Evolutionary conservation across 2,888 invertebrate species (phyloP), one percentile per base, ranked within the genome.

Genomic region (Ormyrus labotus): DNA sequence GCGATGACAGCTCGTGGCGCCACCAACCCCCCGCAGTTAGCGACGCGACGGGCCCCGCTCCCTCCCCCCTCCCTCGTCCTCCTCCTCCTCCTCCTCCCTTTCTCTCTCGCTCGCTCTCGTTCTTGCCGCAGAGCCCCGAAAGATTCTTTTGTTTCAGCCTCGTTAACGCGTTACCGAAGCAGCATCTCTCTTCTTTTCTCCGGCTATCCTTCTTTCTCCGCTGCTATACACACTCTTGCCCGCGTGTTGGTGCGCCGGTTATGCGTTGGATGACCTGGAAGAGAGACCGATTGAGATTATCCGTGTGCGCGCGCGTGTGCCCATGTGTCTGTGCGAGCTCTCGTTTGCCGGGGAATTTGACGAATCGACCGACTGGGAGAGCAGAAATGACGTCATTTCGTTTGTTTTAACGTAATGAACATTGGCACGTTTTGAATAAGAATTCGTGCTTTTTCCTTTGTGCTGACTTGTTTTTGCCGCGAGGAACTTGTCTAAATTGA

Each of bases 1-100:
- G 89, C 89, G 90, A 90, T 90, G 90, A 90, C 90, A 90, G 90
- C 89, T 88, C 88, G 85, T 90, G 90, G 90, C 90, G 90, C 90
- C 90, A 89, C 87, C 87, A 85, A 88, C 90, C 90, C 90, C 90
- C 90, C 84, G 90, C 84, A 86, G 90, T 87, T 88, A 82, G 76
- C 77, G 79, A 81, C 88, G 75, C 90, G 81, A 85, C 89, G 85
- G 89, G 86, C 86, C 85, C 85, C 73, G 10, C 5, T 70, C 61
- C 19, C 64, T 34, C 48, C 13, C 47, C 51, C 47, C 19, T 13
- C 8, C 71, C 48, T 50, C 13, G 51, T 11, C 11, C 47, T 11
- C 10, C 13, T n/a, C 53, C 55, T 19, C 11, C 9, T 57, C 60
- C 11, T 6, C 19, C 61, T 50, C 47, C 60, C 45, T 58, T 58